Evolutionary conservation across 2,888 invertebrate species (phyloP).

Genomic region (Beris morrisii): DNA sequence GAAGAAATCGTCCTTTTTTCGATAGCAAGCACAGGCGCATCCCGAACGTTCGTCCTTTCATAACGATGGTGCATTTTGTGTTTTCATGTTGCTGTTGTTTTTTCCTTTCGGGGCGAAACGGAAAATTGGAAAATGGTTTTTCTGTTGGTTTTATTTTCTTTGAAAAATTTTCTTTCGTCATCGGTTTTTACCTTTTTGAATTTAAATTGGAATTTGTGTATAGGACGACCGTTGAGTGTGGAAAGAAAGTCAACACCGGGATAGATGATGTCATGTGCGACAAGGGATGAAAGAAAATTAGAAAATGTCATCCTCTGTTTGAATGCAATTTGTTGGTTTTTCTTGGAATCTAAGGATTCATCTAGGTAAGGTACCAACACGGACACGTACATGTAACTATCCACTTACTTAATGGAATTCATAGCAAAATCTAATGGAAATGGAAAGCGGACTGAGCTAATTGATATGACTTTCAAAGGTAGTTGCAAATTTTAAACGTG

Average conservation of each 20-base stretch:
- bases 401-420: too few species aligned
- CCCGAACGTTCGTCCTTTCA: background rate
- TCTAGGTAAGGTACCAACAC: too few species aligned
- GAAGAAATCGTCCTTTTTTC: constrained; percentile 2
- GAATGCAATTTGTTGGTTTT: constrained; percentile 29
- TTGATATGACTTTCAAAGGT: too few species aligned
- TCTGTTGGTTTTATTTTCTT: too few species aligned
- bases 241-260: constrained; percentile 23
- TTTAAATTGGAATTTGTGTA: constrained; percentile 15
- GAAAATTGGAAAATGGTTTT: constrained; percentile 28
- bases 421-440: too few species aligned
- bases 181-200: constrained; percentile 22
- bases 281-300: constrained; percentile 31
- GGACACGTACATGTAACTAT: too few species aligned
- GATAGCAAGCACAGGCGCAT: constrained; percentile 15
- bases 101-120: constrained; percentile 8
- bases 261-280: constrained; percentile 25
- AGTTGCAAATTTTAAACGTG: too few species aligned
- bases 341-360: background rate
- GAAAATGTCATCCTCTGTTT: constrained; percentile 30
- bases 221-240: background rate
- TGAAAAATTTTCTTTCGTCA: constrained; percentile 23
- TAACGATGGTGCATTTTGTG: background rate
- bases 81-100: background rate
- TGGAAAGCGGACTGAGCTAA: too few species aligned